These are phyloP conservation scores for Ptychadena robeensis DNA, from an alignment of 2,797 vertebrate species.

Conservation along the genomic window DNA sequence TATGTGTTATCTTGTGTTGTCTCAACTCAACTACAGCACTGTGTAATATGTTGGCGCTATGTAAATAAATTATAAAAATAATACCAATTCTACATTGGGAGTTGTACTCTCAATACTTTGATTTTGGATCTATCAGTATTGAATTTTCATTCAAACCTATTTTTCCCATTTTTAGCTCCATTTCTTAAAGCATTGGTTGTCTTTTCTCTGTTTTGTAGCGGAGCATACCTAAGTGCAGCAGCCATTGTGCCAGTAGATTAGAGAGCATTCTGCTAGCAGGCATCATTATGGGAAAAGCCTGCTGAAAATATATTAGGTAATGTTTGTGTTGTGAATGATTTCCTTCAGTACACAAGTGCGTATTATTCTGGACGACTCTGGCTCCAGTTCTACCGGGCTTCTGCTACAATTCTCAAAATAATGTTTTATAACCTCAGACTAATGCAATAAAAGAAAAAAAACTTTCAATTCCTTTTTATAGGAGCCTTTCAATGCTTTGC, in stretches of 20 bases:
- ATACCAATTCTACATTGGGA: too few relatives aligned
- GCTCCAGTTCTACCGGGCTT: neutral
- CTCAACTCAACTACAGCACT: too few relatives aligned
- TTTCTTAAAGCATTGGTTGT: neutral
- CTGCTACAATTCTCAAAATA: conserved; percentile 27
- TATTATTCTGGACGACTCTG: conserved; percentile 28
- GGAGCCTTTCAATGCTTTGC: conserved; percentile 30
- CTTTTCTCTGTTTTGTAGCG: neutral
- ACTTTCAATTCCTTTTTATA: conserved; percentile 46
- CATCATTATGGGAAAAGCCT: conserved; percentile 12
- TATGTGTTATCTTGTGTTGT: too few relatives aligned
- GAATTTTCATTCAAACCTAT: too few relatives aligned
- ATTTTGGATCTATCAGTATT: too few relatives aligned
- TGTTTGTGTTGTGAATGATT: conserved; percentile 50
- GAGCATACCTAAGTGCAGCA: neutral
- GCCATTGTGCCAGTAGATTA: neutral
- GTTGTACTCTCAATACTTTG: too few relatives aligned
- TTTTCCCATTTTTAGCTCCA: neutral
- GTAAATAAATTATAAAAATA: too few relatives aligned
- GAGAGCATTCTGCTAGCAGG: neutral
- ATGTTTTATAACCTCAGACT: conserved; percentile 55
- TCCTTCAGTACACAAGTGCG: conserved; percentile 46
- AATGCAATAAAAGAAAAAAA: conserved; percentile 48
- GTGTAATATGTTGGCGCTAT: too few relatives aligned
- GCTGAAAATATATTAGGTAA: conserved; percentile 40